phyloP scores from a whole-genome alignment of 1,140 invertebrate species.

The Apis laboriosa region DNA sequence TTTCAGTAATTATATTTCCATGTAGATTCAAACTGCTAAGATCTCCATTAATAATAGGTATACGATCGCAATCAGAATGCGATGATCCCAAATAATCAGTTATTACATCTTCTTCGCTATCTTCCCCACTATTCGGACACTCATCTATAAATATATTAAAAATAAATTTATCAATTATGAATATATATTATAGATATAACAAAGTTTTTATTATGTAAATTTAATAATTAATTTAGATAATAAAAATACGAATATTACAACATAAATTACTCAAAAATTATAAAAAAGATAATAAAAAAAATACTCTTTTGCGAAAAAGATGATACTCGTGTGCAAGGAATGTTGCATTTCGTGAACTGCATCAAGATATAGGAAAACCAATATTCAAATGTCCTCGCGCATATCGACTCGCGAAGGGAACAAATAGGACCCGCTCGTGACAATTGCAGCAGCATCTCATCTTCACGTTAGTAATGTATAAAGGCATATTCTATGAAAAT shows the following conservation, averaged over 20 bases:
- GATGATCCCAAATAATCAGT: constrained; percentile 83
- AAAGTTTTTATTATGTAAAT: neutral
- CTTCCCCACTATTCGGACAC: constrained; percentile 83
- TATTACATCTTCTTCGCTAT: constrained; percentile 87
- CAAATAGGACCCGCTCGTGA: constrained; percentile 47
- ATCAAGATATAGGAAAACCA: constrained; percentile 59
- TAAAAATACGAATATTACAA: neutral
- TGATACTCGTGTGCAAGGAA: constrained; percentile 1
- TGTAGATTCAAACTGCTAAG: constrained; percentile 71
- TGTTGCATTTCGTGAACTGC: constrained; percentile 24
- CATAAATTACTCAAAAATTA: neutral
- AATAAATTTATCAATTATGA: neutral
- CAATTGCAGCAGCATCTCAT: constrained; percentile 49
- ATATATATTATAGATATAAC: neutral
- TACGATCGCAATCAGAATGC: constrained; percentile 71
- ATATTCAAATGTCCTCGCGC: constrained; percentile 58
- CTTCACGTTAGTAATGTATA: constrained; percentile 41
- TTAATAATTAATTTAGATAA: neutral
- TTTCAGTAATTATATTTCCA: constrained; percentile 66
- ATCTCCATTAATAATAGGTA: constrained; percentile 70
- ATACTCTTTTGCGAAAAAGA: neutral
- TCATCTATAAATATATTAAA: constrained; percentile 78
- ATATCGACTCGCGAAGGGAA: constrained; percentile 56
- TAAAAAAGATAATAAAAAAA: neutral
- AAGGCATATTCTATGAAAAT: constrained; percentile 66